A percentile compares a stretch with the other conserved stretches of the same genome.
Evolutionary conservation across 2,888 invertebrate genomes (phyloP).

Genomic region (Physocephala rufipes): DNA sequence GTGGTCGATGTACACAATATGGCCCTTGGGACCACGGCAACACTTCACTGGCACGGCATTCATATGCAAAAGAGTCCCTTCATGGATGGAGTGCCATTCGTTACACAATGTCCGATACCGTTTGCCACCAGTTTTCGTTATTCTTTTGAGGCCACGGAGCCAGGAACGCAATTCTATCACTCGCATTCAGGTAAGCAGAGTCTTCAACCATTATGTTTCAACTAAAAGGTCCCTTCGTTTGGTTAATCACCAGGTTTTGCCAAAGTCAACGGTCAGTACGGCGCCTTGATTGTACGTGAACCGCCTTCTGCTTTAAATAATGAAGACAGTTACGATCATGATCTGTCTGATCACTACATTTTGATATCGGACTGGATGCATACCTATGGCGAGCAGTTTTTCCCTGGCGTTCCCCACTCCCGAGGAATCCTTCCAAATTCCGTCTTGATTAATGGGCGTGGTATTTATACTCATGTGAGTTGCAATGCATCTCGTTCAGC

Average conservation of each 20-base stretch:
- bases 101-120: constrained; percentile 83
- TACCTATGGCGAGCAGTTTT: constrained; percentile 65
- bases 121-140: constrained; percentile 76
- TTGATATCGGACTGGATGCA: constrained; percentile 83
- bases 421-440: constrained; percentile 51
- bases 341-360: constrained; percentile 75
- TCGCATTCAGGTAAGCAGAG: constrained; percentile 68
- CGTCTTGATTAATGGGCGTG: constrained; percentile 57
- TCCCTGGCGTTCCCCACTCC: constrained; percentile 52
- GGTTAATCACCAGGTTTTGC: constrained; percentile 70
- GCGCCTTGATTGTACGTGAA: constrained; percentile 76
- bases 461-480: constrained; percentile 50
- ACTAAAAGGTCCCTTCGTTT: not conserved
- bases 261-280: constrained; percentile 82
- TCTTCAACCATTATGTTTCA: too few relatives aligned
- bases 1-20: constrained; percentile 82
- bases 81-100: constrained; percentile 85
- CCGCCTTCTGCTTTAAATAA: constrained; percentile 72
- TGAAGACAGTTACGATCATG: constrained; percentile 75
- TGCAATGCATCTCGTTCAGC: not conserved
- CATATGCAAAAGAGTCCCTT: constrained; percentile 79
- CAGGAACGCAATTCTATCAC: constrained; percentile 85
- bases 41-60: constrained; percentile 90
- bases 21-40: constrained; percentile 78
- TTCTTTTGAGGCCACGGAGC: constrained; percentile 74